phyloP scores from a whole-genome alignment of 53 echinoderm and acorn worm species.

The Holothuria leucospilota region DNA sequence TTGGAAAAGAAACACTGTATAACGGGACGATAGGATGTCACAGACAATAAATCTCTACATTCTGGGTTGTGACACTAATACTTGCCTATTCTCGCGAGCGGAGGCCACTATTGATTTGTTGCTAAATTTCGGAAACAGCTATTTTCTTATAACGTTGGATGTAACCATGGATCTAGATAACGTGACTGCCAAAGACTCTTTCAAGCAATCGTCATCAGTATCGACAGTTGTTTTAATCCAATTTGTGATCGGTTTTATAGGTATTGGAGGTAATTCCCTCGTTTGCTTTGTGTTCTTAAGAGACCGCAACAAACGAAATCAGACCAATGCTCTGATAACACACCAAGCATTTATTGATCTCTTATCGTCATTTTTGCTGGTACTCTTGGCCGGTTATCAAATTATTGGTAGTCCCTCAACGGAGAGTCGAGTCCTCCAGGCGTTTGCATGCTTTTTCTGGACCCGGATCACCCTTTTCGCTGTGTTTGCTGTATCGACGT shows the following conservation, averaged over 20 bases:
- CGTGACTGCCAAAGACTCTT: no score
- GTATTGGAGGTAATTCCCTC: constrained; percentile 63
- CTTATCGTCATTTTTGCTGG: constrained; percentile 64
- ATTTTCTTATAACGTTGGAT: no score
- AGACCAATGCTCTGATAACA: constrained; percentile 75
- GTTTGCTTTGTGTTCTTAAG: constrained; percentile 66
- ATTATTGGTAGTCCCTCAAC: constrained; percentile 33
- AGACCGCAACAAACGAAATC: constrained; percentile 56
- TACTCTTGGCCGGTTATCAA: constrained; percentile 54
- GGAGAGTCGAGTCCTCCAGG: constrained; percentile 13
- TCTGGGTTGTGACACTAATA: no score
- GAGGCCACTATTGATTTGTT: no score
- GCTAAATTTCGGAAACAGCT: no score
- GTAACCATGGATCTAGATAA: no score
- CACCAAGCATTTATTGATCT: constrained; percentile 80
- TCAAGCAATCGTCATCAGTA: neutral
- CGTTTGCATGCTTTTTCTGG: constrained; percentile 30
- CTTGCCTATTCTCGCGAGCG: no score
- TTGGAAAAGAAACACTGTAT: no score
- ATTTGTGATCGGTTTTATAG: constrained; percentile 42
- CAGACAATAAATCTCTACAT: no score
- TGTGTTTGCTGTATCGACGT: constrained; percentile 74
- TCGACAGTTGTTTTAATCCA: neutral
- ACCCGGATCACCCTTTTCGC: constrained; percentile 53
- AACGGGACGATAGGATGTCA: no score